A percentile compares a stretch with the other conserved stretches of the same genome.
Evolutionary conservation across 2,113 vertebrate species (phyloP).

Genomic region (Platysternon megacephalum): DNA sequence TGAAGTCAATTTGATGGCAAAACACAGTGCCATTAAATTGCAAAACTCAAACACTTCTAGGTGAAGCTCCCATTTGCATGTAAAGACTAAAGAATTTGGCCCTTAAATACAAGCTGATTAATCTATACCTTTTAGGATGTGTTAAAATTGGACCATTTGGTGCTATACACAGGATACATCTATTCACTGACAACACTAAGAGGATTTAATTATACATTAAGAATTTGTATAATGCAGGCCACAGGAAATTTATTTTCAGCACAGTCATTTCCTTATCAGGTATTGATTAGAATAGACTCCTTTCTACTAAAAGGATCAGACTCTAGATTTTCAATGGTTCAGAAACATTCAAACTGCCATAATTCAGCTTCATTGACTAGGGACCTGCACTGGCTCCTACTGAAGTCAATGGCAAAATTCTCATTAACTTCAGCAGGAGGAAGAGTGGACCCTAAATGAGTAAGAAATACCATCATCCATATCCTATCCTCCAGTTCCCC

Average conservation of each 20-base stretch:
- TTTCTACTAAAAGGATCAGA: background rate
- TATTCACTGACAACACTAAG: background rate
- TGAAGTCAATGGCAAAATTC: background rate
- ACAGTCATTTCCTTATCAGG: background rate
- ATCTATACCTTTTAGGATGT: background rate
- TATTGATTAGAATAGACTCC: background rate
- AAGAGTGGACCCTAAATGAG: background rate
- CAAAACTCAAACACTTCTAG: background rate
- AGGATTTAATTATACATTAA: background rate
- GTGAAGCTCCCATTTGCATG: background rate
- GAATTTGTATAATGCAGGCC: background rate
- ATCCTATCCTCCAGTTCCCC: accelerated
- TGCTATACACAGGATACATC: accelerated
- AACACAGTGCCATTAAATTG: background rate
- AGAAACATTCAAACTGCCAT: background rate
- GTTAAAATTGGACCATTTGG: background rate
- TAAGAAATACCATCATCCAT: accelerated
- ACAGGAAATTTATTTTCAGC: background rate
- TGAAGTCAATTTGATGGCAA: background rate
- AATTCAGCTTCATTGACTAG: background rate
- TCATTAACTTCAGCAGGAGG: background rate
- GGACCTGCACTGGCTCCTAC: background rate
- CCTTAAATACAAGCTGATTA: background rate
- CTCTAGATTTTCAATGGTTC: background rate
- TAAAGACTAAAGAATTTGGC: background rate